Evolutionary conservation across 1,140 invertebrate species (phyloP), one percentile per base, ranked within the genome.

Genomic region (Phenacoccus solenopsis): DNA sequence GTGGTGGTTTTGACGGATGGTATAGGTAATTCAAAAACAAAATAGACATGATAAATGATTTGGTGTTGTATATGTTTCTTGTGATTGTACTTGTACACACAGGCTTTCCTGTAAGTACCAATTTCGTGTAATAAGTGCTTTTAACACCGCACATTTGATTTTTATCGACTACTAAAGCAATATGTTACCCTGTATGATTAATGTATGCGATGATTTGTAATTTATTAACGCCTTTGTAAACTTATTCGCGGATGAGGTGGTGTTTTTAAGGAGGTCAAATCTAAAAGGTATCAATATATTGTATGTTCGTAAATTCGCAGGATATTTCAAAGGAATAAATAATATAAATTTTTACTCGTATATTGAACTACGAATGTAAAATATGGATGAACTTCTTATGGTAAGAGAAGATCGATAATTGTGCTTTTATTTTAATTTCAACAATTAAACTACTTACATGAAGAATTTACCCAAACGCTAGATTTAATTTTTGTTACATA

Each of bases 1-100:
- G 59, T 64, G 25, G 22, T 27, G 59, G 25, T 24, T 64, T n/a
- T n/a, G n/a, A n/a, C n/a, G n/a, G n/a, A n/a, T n/a, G n/a, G n/a
- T n/a, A 64, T 27, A 25, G 22, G 22, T 27, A 24, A 64, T 64
- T 49, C 20, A 20, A 64, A 64, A 64, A 64, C 59, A 64, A 64
- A 64, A 64, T 64, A 27, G 25, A 64, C 59, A 64, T 64, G 59
- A 64, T 64, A 64, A 64, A 64, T 64, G 59, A 64, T 27, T 64
- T 25, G 59, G 21, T 64, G 32, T 9, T 38, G 59, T 64, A 64
- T n/a, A 64, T 64, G 59, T 64, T 64, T 64, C 59, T 3, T 64
- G 25, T 24, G 59, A 24, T 16, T 10, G 38, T 49, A 16, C 38
- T 49, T 49, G n/a, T n/a, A n/a, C n/a, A n/a, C n/a, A n/a, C n/a